Conservation (phyloP, 2,888 invertebrate species). For the Acleris laterana region DNA sequence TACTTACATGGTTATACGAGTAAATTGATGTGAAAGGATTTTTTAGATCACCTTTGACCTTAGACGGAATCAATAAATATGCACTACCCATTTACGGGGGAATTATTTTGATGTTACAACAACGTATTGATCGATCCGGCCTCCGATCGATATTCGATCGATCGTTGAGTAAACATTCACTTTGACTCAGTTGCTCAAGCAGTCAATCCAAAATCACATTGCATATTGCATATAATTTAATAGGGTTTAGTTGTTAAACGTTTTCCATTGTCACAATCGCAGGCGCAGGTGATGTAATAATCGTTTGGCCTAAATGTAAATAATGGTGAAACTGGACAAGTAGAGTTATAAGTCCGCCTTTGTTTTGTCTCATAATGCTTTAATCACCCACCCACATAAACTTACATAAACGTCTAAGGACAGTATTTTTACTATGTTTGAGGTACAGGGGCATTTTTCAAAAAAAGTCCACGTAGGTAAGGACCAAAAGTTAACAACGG, state of each 20-base stretch:
- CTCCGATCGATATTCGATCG: conserved; percentile 29
- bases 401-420: no score
- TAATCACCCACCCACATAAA: no score
- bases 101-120: conserved; percentile 24
- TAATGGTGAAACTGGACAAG: no score
- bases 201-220: conserved; percentile 12
- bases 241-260: background rate
- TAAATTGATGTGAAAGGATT: no score
- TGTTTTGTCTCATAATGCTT: no score
- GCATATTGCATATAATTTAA: background rate
- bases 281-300: background rate
- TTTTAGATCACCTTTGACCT: no score
- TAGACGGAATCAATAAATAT: conserved; percentile 7
- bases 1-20: no score
- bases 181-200: conserved; percentile 19
- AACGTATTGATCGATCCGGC: conserved; percentile 34
- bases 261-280: background rate
- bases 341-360: no score
- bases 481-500: no score
- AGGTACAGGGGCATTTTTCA: no score
- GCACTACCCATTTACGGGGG: conserved; percentile 15
- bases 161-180: conserved; percentile 29
- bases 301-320: background rate
- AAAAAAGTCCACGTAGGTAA: no score
- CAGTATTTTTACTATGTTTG: no score